Evolutionary conservation across 2,888 invertebrate species (phyloP).

Genomic region (Trachelus tabidus): DNA sequence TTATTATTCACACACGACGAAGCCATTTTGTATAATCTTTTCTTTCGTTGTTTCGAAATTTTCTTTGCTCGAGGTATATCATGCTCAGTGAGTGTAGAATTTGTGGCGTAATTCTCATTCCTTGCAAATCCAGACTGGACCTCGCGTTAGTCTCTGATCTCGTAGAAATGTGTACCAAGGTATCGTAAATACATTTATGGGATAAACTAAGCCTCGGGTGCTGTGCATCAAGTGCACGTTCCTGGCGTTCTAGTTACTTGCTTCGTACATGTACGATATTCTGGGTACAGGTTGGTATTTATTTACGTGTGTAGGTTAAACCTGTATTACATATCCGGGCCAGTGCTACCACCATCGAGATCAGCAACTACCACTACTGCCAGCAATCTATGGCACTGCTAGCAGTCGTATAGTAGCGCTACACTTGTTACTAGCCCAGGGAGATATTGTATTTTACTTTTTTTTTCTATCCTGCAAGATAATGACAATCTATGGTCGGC

Average conservation of each 20-base stretch:
- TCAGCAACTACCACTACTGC: not conserved
- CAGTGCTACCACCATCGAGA: conserved; percentile 9
- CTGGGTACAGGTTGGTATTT: not conserved
- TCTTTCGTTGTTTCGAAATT: not conserved
- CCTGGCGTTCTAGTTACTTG: not conserved
- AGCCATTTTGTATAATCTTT: not conserved
- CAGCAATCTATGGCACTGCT: not conserved
- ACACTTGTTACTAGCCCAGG: conserved; percentile 7
- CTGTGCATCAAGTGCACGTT: not conserved
- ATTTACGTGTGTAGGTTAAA: not conserved
- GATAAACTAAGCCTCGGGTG: not conserved
- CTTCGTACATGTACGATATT: not conserved
- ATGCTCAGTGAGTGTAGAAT: not conserved
- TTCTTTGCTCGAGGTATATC: not conserved
- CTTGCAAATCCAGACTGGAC: not conserved
- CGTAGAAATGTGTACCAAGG: not conserved
- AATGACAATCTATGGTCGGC: conserved; percentile 31
- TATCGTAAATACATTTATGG: not conserved
- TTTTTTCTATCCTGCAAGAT: conserved; percentile 23
- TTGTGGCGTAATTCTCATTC: not conserved
- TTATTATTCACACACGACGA: not conserved
- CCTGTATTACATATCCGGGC: conserved; percentile 28
- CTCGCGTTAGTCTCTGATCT: not conserved
- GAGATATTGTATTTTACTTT: conserved; percentile 30
- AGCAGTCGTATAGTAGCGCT: not conserved